Base-by-base conservation (phyloP, 1,140 invertebrate genomes). In the Conopomorpha cramerella region DNA sequence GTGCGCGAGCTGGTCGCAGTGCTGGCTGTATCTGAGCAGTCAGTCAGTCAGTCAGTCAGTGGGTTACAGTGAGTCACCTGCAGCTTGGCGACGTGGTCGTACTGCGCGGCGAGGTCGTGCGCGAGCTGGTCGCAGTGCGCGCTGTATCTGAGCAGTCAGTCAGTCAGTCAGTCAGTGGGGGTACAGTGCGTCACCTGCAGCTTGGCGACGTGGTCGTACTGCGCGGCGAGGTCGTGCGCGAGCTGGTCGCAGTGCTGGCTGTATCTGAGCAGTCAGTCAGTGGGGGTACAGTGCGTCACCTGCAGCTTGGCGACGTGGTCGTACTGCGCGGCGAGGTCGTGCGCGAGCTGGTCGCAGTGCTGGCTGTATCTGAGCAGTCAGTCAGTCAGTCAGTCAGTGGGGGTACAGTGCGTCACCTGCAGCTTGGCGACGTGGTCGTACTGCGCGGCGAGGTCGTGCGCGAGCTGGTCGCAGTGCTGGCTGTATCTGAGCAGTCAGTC, bases 271-370 rank as follows among this genome's bases (percentile, higher is more conserved):
- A n/a, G n/a, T n/a, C n/a, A n/a, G n/a, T n/a, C n/a, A n/a, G n/a
- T n/a, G n/a, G n/a, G n/a, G n/a, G n/a, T n/a, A n/a, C n/a, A n/a
- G n/a, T n/a, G n/a, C n/a, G n/a, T n/a, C 0, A 89, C 89, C 59
- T 92, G 89, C 31, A 92, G 52, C 49, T 92, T 89, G n/a, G 87
- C 87, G 25, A 92, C 90, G 36, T 88, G 80, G 0, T 86, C 0
- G 88, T 86, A 23, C 73, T 68, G 54, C 74, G 68, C 8, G 73
- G 49, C 43, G 65, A 73, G 2, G 55, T 59, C 1, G 61, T 41
- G 15, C 73, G 74, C 3, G 49, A 37, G 25, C 53, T 68, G 0
- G 46, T 16, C 2, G 46, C 26, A 29, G 48, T 58, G 11, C 64
- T 59, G 25, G 51, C 28, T 33, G 65, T 72, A 1, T 54, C n/a